Evolutionary conservation across 2,797 vertebrate genomes (phyloP), one percentile per base, ranked within the genome.

Genomic region (Tauraco hartlaubi): DNA sequence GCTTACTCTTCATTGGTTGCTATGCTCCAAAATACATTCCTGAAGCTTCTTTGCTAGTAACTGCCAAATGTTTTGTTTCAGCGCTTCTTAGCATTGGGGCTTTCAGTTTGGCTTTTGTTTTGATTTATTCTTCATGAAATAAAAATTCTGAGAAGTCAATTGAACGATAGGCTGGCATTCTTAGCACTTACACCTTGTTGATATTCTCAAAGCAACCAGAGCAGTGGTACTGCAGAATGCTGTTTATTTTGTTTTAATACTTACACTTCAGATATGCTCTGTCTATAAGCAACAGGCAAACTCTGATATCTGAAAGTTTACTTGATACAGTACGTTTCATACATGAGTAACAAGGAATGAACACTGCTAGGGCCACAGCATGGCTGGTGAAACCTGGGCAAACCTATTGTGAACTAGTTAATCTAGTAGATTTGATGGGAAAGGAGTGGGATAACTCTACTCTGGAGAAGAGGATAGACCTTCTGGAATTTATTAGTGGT

Each of bases 1-100:
- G 61, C 39, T 96, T 72, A 61, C 46, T 85, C 67, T 51, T 61
- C n/a, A 1, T 48, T 55, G 80, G 90, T 96, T 96, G 74, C 90
- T 91, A 29, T 87, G 92, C 62, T 93, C 77, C 77, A 54, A 88
- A 91, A 93, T 71, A 71, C 26, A 41, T 83, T 90, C 68, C 58
- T 21, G 63, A 93, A 95, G 74, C 93, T 90, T 77, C 90, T 93
- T 72, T 92, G 37, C 76, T 66, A 33, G 18, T 33, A 58, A 62
- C 79, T 94, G 90, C 83, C 85, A 96, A 88, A 84, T 76, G 78
- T 72, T 91, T 94, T 94, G 66, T 96, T 94, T 94, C 77, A 35
- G 22, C 0, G 0, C 63, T 88, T 74, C 61, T 87, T 73, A 94
- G 49, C 56, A 49, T 9, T 15, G 51, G 25, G 77, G 44, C 35